These are phyloP conservation scores for Dasypolia templi DNA, from an alignment of 2,888 invertebrate species.

Conservation along the genomic window DNA sequence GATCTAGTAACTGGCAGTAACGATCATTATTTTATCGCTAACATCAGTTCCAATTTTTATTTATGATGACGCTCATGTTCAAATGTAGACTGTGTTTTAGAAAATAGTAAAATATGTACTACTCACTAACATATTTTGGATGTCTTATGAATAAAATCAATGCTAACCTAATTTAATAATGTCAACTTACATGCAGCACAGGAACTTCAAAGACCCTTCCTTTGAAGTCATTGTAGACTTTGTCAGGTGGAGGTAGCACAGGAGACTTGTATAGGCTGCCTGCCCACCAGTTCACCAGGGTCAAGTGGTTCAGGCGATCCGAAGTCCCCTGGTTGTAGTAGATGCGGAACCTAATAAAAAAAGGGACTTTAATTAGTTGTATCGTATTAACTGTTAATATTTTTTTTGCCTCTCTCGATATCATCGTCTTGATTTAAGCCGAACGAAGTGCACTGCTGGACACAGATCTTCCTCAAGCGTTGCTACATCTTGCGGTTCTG, in stretches of 20 bases:
- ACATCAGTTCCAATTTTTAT: too few species aligned
- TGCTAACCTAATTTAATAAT: not conserved
- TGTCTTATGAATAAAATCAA: not conserved
- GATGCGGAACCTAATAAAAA: conserved; percentile 90
- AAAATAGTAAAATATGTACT: too few species aligned
- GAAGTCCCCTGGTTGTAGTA: conserved; percentile 94
- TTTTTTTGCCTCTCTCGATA: not conserved
- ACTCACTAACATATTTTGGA: too few species aligned
- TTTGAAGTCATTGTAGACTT: conserved; percentile 92
- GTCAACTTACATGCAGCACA: conserved; percentile 92
- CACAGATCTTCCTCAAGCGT: not conserved
- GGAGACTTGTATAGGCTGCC: conserved; percentile 92
- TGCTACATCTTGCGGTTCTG: not conserved
- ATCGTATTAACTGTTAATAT: not conserved
- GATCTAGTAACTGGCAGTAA: too few species aligned
- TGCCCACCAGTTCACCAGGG: conserved; percentile 94
- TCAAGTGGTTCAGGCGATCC: conserved; percentile 89
- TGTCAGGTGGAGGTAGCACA: conserved; percentile 91
- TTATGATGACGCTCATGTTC: too few species aligned
- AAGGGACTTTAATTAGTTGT: too few species aligned
- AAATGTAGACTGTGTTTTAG: too few species aligned
- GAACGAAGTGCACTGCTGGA: not conserved
- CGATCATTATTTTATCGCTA: too few species aligned
- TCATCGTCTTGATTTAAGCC: not conserved
- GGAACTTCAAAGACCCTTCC: conserved; percentile 92